Conservation (phyloP, 1,140 invertebrate species). For the Drosophila tsacasi region DNA sequence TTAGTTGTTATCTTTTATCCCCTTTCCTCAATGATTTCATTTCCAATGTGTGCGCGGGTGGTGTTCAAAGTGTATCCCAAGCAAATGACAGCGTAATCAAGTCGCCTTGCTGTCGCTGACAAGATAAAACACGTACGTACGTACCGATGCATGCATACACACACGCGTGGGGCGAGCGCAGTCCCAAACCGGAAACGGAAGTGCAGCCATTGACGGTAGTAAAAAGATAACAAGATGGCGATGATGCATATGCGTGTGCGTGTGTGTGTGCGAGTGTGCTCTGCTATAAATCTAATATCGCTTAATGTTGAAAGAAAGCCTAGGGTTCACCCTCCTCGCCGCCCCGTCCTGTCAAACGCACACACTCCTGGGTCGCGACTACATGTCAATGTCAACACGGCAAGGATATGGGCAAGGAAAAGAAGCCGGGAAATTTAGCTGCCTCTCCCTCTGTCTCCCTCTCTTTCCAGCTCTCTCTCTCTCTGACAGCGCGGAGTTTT, state of each 20-base stretch:
- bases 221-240: slow-evolving; percentile 35
- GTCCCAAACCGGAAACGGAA: slow-evolving; percentile 62
- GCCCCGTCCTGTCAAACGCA: neutral
- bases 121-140: slow-evolving; percentile 55
- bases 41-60: neutral
- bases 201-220: slow-evolving; percentile 74
- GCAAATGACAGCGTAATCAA: slow-evolving; percentile 70
- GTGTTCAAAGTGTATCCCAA: neutral
- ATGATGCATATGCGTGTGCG: slow-evolving; percentile 33
- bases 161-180: neutral
- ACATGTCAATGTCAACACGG: slow-evolving; percentile 56
- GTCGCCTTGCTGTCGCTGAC: slow-evolving; percentile 43
- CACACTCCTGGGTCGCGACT: neutral
- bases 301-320: slow-evolving; percentile 72
- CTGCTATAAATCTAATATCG: slow-evolving; percentile 69
- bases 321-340: slow-evolving; percentile 4
- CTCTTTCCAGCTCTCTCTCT: neutral
- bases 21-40: neutral
- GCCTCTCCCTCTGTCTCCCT: neutral
- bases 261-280: slow-evolving; percentile 12
- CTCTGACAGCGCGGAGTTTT: neutral
- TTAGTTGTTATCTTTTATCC: neutral
- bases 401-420: neutral
- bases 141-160: neutral
- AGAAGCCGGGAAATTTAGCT: neutral